These are phyloP conservation scores for Triops cancriformis DNA, from an alignment of 1,140 invertebrate genomes.

Conservation along the genomic window DNA sequence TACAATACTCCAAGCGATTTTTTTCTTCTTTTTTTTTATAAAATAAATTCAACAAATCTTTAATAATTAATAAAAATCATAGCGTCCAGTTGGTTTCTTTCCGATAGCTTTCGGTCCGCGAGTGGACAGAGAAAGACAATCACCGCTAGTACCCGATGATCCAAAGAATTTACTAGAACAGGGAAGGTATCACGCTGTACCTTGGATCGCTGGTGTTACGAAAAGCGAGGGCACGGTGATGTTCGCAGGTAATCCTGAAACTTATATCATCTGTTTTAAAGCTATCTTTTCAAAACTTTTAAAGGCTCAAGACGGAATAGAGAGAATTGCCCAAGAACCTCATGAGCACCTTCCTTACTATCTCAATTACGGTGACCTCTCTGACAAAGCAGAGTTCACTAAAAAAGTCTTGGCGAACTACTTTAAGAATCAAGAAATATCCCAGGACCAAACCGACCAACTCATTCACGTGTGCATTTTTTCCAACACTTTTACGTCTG, in stretches of 20 bases:
- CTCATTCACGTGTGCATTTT: background rate
- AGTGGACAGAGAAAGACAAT: conserved; percentile 37
- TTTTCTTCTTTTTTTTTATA: too few species aligned
- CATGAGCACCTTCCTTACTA: background rate
- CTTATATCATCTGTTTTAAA: too few species aligned
- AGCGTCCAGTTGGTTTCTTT: conserved; percentile 15
- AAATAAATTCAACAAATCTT: too few species aligned
- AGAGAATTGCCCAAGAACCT: background rate
- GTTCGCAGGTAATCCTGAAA: conserved; percentile 23
- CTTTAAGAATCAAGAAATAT: background rate
- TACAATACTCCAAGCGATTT: too few species aligned
- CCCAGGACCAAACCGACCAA: background rate
- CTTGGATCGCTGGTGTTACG: conserved; percentile 54
- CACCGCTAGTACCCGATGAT: conserved; percentile 54
- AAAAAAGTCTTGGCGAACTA: background rate
- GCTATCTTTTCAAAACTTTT: background rate
- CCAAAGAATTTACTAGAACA: conserved; percentile 48
- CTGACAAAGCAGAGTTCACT: background rate
- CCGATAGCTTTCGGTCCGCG: conserved; percentile 25
- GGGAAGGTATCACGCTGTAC: conserved; percentile 53
- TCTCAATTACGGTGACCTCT: background rate
- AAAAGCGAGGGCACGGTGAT: conserved; percentile 51
- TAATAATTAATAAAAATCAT: too few species aligned
- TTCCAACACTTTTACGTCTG: too few species aligned
- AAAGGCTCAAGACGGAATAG: background rate